Evolutionary conservation across 2,113 vertebrate genomes (phyloP).

Genomic region (Gobiocypris rarus): DNA sequence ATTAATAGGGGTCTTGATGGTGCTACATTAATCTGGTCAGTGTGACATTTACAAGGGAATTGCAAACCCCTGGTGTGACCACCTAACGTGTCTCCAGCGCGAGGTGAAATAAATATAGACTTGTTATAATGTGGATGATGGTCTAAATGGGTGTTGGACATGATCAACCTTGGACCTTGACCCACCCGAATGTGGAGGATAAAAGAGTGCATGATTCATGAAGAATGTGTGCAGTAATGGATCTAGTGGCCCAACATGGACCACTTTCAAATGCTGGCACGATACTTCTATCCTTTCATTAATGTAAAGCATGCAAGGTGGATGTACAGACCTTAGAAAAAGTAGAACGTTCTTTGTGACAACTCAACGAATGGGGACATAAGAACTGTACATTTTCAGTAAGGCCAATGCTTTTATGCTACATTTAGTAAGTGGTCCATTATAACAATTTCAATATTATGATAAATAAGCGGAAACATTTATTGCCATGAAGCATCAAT

Average conservation of each 20-base stretch:
- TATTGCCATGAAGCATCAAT: background rate
- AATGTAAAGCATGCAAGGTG: background rate
- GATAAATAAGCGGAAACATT: constrained; percentile 1
- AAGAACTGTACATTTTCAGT: background rate
- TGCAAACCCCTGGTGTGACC: constrained; percentile 18
- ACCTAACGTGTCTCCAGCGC: constrained; percentile 4
- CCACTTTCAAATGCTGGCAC: background rate
- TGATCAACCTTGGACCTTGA: constrained; percentile 43
- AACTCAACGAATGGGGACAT: background rate
- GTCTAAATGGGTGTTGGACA: constrained; percentile 48
- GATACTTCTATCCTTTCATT: background rate
- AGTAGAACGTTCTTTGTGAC: background rate
- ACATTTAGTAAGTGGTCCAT: background rate
- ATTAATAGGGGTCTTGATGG: constrained; percentile 45
- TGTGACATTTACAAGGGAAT: constrained; percentile 24
- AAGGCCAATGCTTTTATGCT: background rate
- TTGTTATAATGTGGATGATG: constrained; percentile 27
- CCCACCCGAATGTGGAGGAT: background rate
- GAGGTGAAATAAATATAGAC: constrained; percentile 43
- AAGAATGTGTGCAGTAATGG: background rate
- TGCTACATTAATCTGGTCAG: constrained; percentile 55
- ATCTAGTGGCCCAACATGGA: background rate
- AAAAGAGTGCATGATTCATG: background rate
- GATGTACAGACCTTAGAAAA: background rate
- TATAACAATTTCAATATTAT: background rate